A percentile compares a stretch with the other conserved stretches of the same genome.
Conservation (phyloP, 2,888 invertebrate species). For the Sussaba pulchella region DNA sequence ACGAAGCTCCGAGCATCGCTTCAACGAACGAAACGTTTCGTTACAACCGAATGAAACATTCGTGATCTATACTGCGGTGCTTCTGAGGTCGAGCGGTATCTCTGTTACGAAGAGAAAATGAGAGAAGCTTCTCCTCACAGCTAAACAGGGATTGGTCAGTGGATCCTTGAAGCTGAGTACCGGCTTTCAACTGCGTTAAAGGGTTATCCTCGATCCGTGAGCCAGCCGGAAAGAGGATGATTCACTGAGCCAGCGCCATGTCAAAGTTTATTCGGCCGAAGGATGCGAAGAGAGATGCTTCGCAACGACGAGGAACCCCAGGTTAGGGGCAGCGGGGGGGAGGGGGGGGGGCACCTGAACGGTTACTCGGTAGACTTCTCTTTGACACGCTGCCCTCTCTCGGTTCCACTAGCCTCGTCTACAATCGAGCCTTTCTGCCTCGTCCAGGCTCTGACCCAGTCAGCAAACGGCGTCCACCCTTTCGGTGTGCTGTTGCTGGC, state of each 20-base stretch:
- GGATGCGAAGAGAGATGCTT: conserved; percentile 31
- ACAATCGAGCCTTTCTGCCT: conserved; percentile 22
- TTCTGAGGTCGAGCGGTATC: background rate
- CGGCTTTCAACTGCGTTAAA: conserved; percentile 12
- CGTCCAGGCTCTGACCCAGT: conserved; percentile 42
- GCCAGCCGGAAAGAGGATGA: conserved; percentile 40
- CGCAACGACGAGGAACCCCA: background rate
- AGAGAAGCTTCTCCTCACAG: conserved; percentile 7
- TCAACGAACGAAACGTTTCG: background rate
- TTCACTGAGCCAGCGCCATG: conserved; percentile 36
- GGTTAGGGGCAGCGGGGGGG: too few species aligned
- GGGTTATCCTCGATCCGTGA: conserved; percentile 18
- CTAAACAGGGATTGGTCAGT: conserved; percentile 30
- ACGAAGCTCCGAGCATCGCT: background rate
- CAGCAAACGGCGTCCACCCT: conserved; percentile 20
- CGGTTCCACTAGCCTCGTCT: conserved; percentile 44
- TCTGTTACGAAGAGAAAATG: background rate
- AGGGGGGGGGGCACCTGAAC: too few species aligned
- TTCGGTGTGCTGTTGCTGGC: conserved; percentile 10
- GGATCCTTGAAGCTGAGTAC: conserved; percentile 16
- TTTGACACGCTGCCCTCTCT: conserved; percentile 55
- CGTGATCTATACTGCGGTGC: background rate
- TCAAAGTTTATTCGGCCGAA: conserved; percentile 52
- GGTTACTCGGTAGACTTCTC: conserved; percentile 38
- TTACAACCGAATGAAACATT: background rate